Base-by-base conservation (phyloP, 2,888 invertebrate species). In the Galerucella pusilla region DNA sequence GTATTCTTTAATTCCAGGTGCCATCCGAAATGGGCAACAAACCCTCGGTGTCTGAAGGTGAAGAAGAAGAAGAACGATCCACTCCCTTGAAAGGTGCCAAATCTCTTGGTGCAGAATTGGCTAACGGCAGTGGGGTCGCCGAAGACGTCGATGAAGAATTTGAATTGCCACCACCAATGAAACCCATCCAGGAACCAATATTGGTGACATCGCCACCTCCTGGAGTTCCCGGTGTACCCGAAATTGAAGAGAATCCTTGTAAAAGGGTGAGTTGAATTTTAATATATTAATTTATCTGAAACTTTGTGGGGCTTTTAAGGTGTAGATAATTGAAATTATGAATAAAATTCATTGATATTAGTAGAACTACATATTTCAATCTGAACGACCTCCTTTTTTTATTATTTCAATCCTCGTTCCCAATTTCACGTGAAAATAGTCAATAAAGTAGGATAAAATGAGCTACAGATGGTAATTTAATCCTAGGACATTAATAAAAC, bases 141-240 rank as follows among this genome's bases (percentile, higher is more conserved):
- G 96, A 96, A 84, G 96, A 95, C 84, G 91, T 89, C 14, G 94
- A 94, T 80, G 94, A 93, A 80, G 95, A 96, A 85, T 91, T 96
- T 14, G 97, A 97, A 88, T 89, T 97, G 81, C 98, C 97, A 70
- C 97, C 98, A 52, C 97, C 97, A 1, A 97, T 97, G 98, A 96
- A 96, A 85, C 96, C 96, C n/a, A 95, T 97, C 81, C 94, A 95
- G 86, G 96, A 94, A 90, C 79, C 87, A 4, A 86, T 87, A 70
- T 78, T 87, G 74, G 87, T 87, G 2, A 84, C 87, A 14, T 82
- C 86, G 49, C 85, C 86, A 12, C 86, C 87, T 5, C 88, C 85
- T 6, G 85, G 84, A 14, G 85, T 85, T 14, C 88, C 89, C 57
- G 88, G 89, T 79, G 89, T 89, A 78, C 86, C 87, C 0, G 85